Conservation (phyloP, 2,797 vertebrate species). For the Florisuga fusca region DNA sequence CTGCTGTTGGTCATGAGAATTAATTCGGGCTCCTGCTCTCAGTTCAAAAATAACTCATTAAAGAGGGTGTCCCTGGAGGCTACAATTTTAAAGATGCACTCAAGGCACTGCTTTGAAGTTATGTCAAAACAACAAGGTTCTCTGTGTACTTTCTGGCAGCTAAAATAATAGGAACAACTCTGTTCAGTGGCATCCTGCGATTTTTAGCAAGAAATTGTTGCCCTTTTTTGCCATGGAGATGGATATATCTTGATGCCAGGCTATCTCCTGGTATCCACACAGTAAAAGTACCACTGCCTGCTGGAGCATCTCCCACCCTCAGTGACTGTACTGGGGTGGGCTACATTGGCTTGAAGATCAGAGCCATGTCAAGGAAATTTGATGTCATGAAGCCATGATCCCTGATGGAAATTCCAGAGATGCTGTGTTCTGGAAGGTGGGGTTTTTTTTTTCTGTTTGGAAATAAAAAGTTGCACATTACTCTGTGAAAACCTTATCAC, state of each 20-base stretch:
- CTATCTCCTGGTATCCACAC: accelerated
- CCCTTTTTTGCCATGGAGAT: too few relatives aligned
- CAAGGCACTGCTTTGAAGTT: not conserved
- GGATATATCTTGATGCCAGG: not conserved
- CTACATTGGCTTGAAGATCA: not conserved
- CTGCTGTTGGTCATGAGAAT: not conserved
- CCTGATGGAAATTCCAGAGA: not conserved
- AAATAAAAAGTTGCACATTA: not conserved
- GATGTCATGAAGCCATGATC: not conserved
- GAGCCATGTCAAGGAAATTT: not conserved
- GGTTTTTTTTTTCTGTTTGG: not conserved
- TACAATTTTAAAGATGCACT: not conserved
- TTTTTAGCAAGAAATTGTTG: not conserved
- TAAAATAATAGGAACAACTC: not conserved
- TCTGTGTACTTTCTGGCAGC: not conserved
- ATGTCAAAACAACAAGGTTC: not conserved
- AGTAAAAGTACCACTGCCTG: not conserved
- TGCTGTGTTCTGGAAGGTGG: not conserved
- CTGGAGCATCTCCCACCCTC: not conserved
- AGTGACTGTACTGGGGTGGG: not conserved
- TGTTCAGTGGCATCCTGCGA: not conserved
- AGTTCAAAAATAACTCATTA: not conserved
- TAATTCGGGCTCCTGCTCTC: not conserved
- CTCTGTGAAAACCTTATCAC: accelerated
- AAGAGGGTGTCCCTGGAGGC: not conserved